These are phyloP conservation scores for Mesoclemmys tuberculata DNA, from an alignment of 2,113 vertebrate species.

Conservation along the genomic window DNA sequence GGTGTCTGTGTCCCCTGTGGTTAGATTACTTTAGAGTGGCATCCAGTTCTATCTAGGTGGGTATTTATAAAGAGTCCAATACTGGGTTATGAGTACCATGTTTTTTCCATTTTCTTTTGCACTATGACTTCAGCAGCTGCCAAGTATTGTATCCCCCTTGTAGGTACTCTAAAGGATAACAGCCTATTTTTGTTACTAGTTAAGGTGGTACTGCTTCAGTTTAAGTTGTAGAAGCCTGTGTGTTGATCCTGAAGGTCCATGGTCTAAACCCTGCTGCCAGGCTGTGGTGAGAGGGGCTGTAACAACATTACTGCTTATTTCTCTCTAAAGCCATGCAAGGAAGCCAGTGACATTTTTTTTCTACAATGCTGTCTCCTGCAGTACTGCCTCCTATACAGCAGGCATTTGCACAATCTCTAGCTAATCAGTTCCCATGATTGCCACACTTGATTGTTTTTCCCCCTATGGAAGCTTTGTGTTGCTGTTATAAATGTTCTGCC, in stretches of 20 bases:
- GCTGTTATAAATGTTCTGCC: not conserved
- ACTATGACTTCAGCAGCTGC: rapidly evolving
- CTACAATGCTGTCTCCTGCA: rapidly evolving
- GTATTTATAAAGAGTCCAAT: not conserved
- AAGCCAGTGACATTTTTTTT: not conserved
- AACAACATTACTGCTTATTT: not conserved
- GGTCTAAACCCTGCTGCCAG: not conserved
- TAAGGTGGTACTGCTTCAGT: not conserved
- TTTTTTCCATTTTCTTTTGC: not conserved
- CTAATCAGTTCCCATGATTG: not conserved
- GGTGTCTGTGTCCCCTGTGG: not conserved
- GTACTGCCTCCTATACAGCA: not conserved
- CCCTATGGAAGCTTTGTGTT: not conserved
- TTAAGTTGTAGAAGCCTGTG: not conserved
- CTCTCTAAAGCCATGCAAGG: not conserved
- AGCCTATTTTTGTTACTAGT: not conserved
- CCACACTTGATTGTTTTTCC: too few relatives aligned
- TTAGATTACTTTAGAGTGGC: not conserved
- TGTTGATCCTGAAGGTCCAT: not conserved
- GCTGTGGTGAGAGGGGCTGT: not conserved
- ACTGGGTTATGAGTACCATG: rapidly evolving
- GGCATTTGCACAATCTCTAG: not conserved
- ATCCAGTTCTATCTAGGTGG: rapidly evolving
- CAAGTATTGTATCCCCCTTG: not conserved
- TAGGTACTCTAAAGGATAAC: not conserved